phyloP scores from a whole-genome alignment of 1,140 invertebrate genomes.

The Conus betulinus region DNA sequence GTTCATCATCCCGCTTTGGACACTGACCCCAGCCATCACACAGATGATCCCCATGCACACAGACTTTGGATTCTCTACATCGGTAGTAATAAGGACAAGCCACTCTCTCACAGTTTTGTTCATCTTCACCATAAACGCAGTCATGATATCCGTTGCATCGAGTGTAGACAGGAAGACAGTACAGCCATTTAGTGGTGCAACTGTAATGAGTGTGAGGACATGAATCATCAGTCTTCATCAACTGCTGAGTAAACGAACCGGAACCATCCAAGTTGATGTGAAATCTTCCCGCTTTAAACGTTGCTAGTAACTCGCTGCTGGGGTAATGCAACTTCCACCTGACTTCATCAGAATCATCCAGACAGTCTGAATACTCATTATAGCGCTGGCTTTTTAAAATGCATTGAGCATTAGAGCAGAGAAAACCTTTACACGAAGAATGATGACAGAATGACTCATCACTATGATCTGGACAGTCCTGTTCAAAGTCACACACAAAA shows the following conservation, averaged over 20 bases:
- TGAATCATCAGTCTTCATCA: neutral
- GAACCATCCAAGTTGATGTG: neutral
- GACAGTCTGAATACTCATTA: no score
- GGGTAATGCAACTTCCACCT: no score
- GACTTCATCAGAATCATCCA: no score
- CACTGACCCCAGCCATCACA: slow-evolving; percentile 34
- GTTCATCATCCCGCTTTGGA: slow-evolving; percentile 41
- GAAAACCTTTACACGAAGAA: no score
- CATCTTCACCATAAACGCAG: slow-evolving; percentile 15
- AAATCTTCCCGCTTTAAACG: neutral
- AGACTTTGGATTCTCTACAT: slow-evolving; percentile 23
- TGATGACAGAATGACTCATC: no score
- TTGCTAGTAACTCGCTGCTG: no score
- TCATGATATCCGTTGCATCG: slow-evolving; percentile 24
- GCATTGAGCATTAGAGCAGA: no score
- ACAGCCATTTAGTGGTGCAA: neutral
- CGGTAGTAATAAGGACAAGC: slow-evolving; percentile 33
- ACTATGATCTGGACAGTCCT: no score
- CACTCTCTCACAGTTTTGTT: neutral
- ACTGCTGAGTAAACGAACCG: neutral
- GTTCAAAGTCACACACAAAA: no score
- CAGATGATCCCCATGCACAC: slow-evolving; percentile 14
- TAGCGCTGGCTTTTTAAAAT: no score
- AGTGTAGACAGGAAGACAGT: neutral
- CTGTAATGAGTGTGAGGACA: slow-evolving; percentile 12